phyloP scores from a whole-genome alignment of 92 coral and sea anemone species.

The Porites divaricata region DNA sequence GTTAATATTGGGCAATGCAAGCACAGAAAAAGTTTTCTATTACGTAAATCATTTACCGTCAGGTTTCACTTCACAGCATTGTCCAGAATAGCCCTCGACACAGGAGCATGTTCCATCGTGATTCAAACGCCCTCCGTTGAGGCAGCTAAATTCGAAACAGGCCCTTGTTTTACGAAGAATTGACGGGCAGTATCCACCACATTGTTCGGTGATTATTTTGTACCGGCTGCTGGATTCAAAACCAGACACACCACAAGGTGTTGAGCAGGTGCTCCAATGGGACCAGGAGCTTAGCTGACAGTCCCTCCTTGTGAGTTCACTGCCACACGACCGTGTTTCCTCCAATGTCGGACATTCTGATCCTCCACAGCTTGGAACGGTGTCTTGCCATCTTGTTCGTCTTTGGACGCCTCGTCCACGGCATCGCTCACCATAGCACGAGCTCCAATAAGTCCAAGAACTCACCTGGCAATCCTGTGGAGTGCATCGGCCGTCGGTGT shows the following conservation, averaged over 20 bases:
- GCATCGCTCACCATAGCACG: background rate
- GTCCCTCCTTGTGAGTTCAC: background rate
- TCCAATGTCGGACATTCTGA: background rate
- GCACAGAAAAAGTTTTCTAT: too few relatives aligned
- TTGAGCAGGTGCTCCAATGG: conserved; percentile 16
- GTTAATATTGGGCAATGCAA: too few relatives aligned
- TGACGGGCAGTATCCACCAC: conserved; percentile 4
- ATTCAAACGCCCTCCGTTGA: conserved; percentile 15
- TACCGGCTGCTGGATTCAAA: conserved; percentile 2
- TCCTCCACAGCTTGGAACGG: background rate
- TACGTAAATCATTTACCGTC: too few relatives aligned
- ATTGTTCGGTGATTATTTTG: background rate
- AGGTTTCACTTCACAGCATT: background rate
- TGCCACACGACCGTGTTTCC: conserved; percentile 4
- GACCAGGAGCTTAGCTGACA: conserved; percentile 30
- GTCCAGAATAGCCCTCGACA: background rate
- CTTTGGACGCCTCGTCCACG: background rate
- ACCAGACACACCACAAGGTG: background rate
- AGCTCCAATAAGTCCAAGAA: conserved; percentile 23
- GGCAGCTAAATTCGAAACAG: background rate
- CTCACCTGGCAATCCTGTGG: background rate
- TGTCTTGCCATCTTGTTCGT: background rate
- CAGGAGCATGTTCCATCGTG: background rate
- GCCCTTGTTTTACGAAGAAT: background rate
- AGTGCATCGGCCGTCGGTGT: background rate